phyloP scores from a whole-genome alignment of 2,888 invertebrate genomes.

The Plemyria rubiginata region DNA sequence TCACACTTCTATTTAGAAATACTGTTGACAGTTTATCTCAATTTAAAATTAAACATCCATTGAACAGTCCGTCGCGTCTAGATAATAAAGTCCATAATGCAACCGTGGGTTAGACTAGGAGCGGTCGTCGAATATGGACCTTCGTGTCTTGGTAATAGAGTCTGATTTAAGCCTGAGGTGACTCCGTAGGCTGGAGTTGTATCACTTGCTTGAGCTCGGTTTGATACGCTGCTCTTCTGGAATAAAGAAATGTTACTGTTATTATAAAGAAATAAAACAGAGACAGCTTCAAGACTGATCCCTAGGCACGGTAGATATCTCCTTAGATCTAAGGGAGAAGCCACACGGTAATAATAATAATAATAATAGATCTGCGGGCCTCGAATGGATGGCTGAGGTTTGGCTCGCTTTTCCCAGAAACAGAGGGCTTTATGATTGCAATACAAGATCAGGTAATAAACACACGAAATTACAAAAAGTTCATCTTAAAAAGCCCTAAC shows the following conservation, averaged over 20 bases:
- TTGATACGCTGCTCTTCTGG: conserved; percentile 65
- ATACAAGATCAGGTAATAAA: too few relatives aligned
- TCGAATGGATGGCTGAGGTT: too few relatives aligned
- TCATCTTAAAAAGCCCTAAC: too few relatives aligned
- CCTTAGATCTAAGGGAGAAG: too few relatives aligned
- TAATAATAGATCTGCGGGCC: too few relatives aligned
- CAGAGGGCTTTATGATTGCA: too few relatives aligned
- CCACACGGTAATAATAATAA: too few relatives aligned
- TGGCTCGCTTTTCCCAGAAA: too few relatives aligned
- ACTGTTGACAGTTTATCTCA: conserved; percentile 20
- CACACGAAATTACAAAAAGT: too few relatives aligned
- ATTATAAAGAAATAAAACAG: neutral
- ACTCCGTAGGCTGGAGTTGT: conserved; percentile 37
- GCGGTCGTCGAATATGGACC: conserved; percentile 28
- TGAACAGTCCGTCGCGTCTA: conserved; percentile 2
- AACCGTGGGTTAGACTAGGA: conserved; percentile 14
- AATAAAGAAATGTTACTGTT: conserved; percentile 29
- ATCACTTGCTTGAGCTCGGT: conserved; percentile 75
- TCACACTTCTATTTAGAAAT: conserved; percentile 8
- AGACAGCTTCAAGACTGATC: too few relatives aligned
- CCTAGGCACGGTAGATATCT: too few relatives aligned
- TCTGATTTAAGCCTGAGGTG: conserved; percentile 21
- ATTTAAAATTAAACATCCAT: neutral
- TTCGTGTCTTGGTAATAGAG: conserved; percentile 29
- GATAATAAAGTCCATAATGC: conserved; percentile 12